Conservation (phyloP, 2,888 invertebrate species). For the Stenichneumon culpator region DNA sequence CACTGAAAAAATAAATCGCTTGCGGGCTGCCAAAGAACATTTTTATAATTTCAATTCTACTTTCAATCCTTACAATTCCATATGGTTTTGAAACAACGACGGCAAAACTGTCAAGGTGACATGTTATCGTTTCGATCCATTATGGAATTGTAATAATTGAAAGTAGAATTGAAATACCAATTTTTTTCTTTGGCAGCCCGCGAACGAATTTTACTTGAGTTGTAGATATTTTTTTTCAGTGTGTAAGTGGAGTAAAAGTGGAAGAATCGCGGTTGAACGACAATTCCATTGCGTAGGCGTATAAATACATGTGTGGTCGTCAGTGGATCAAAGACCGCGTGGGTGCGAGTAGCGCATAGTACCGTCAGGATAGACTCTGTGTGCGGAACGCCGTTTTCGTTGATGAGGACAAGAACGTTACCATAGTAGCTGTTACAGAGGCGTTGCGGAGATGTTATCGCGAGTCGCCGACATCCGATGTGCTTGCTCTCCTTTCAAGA, state of each 20-base stretch:
- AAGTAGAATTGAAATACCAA: too few relatives aligned
- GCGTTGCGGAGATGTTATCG: conserved; percentile 36
- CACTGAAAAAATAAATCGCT: too few relatives aligned
- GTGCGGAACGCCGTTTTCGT: conserved; percentile 46
- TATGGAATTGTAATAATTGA: too few relatives aligned
- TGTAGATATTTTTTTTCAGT: too few relatives aligned
- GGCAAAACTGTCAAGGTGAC: too few relatives aligned
- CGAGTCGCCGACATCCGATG: conserved; percentile 7
- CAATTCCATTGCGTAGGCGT: conserved; percentile 10
- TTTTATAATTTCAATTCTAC: too few relatives aligned
- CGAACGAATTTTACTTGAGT: too few relatives aligned
- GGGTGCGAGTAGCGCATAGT: neutral
- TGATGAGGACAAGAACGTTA: conserved; percentile 44
- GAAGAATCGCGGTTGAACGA: neutral
- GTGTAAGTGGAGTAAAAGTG: neutral
- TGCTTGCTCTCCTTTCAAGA: conserved; percentile 9
- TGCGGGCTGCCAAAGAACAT: too few relatives aligned
- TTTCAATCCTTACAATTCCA: too few relatives aligned
- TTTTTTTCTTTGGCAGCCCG: too few relatives aligned
- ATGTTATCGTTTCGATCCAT: too few relatives aligned
- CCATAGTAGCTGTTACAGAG: conserved; percentile 17
- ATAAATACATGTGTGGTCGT: neutral
- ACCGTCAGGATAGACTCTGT: neutral
- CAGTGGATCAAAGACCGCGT: conserved; percentile 2
- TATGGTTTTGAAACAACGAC: too few relatives aligned